phyloP scores from a whole-genome alignment of 2,797 vertebrate species.

The Mus caroli region DNA sequence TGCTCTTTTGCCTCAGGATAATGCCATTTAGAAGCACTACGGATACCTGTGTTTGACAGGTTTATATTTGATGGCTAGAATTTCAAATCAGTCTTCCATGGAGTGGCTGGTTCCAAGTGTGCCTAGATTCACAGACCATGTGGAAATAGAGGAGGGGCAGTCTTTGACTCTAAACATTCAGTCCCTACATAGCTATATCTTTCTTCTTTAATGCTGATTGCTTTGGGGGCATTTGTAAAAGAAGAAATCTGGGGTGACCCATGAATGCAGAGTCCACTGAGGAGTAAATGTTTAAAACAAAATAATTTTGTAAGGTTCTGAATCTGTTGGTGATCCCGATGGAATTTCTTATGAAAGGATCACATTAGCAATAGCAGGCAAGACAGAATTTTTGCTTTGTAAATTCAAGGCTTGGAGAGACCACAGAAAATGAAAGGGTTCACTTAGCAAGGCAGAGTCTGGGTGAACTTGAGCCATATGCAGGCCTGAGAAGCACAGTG shows the following conservation, averaged over 20 bases:
- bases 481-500: not conserved
- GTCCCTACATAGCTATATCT: not conserved
- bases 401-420: constrained; percentile 19
- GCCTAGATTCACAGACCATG: not conserved
- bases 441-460: not conserved
- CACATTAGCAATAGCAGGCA: constrained; percentile 31
- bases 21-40: not conserved
- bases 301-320: not conserved
- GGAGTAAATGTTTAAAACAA: not conserved
- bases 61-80: not conserved
- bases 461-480: not conserved
- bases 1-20: not conserved
- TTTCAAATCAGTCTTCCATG: not conserved
- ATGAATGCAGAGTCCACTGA: not conserved
- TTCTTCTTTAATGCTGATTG: not conserved
- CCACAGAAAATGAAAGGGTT: constrained; percentile 21
- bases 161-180: not conserved
- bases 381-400: not conserved
- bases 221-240: not conserved
- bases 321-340: constrained; percentile 15
- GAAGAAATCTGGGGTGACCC: not conserved
- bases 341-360: constrained; percentile 36
- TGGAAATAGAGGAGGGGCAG: not conserved
- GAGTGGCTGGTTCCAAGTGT: not conserved
- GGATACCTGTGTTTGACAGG: not conserved